Evolutionary conservation across 35 echinoderm and acorn worm species (phyloP).

Genomic region (Heliocidaris erythrogramma): DNA sequence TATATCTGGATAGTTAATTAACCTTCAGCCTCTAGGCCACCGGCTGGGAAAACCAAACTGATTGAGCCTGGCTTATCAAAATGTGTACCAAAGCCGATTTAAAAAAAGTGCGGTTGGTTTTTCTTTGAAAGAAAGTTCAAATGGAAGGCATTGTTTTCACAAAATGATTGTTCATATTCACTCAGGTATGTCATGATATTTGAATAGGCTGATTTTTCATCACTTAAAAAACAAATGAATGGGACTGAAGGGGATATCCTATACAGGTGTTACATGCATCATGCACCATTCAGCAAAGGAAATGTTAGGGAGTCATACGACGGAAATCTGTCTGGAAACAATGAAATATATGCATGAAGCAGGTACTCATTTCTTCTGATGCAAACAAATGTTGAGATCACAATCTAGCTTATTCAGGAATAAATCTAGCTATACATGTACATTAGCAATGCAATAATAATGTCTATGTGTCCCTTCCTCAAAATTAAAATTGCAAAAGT

Average conservation of each 20-base stretch:
- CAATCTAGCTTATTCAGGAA: too few relatives aligned
- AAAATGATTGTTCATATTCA: neutral
- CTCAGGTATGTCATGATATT: neutral
- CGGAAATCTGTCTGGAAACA: neutral
- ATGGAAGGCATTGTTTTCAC: neutral
- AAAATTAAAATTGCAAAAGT: too few relatives aligned
- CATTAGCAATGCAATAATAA: too few relatives aligned
- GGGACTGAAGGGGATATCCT: neutral
- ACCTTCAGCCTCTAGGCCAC: neutral
- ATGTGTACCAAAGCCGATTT: neutral
- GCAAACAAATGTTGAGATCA: too few relatives aligned
- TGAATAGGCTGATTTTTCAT: neutral
- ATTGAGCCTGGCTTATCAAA: neutral
- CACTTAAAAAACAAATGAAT: neutral
- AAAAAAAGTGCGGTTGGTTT: neutral
- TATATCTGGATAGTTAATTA: neutral
- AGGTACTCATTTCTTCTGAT: too few relatives aligned
- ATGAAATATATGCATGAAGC: neutral
- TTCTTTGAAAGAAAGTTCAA: neutral
- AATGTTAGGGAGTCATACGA: neutral
- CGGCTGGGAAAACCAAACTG: neutral
- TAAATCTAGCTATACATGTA: too few relatives aligned
- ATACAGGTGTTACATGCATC: neutral
- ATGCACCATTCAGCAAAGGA: neutral
- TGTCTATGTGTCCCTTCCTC: too few relatives aligned